Evolutionary conservation across 2,888 invertebrate genomes (phyloP).

Genomic region (Chaetoderma sp.): DNA sequence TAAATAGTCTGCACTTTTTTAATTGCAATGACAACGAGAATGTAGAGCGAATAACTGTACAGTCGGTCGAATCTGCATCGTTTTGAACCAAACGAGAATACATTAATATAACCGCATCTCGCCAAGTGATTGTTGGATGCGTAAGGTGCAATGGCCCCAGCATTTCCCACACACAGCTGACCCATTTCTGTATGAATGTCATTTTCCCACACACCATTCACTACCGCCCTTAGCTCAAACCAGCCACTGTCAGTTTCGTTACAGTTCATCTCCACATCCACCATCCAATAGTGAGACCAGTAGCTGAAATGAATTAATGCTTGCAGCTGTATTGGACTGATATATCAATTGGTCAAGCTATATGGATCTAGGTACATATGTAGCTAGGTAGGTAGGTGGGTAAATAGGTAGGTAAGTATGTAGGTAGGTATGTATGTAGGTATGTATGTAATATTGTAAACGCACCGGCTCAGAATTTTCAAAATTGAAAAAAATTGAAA

Average conservation of each 20-base stretch:
- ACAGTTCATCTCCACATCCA: constrained; percentile 67
- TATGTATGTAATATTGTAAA: too few relatives aligned
- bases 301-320: constrained; percentile 46
- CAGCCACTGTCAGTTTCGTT: constrained; percentile 60
- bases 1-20: too few relatives aligned
- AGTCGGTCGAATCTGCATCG: neutral
- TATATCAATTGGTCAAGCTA: too few relatives aligned
- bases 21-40: too few relatives aligned
- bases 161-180: constrained; percentile 50
- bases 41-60: too few relatives aligned
- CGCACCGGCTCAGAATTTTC: too few relatives aligned
- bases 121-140: constrained; percentile 61
- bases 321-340: too few relatives aligned
- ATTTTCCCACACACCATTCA: constrained; percentile 44
- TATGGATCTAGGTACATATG: too few relatives aligned
- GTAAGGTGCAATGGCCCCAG: constrained; percentile 34
- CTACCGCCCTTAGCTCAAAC: constrained; percentile 65
- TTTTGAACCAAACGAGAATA: constrained; percentile 45
- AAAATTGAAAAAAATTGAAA: too few relatives aligned
- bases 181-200: constrained; percentile 45
- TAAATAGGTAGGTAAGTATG: too few relatives aligned
- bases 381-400: too few relatives aligned
- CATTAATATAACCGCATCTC: constrained; percentile 63
- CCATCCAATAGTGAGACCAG: constrained; percentile 67
- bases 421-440: too few relatives aligned